Percentiles rank a stretch among this genome's conserved stretches.
These are phyloP conservation scores for Drosophila nr. fundita DNA, from an alignment of 2,888 invertebrate genomes.

Conservation along the genomic window DNA sequence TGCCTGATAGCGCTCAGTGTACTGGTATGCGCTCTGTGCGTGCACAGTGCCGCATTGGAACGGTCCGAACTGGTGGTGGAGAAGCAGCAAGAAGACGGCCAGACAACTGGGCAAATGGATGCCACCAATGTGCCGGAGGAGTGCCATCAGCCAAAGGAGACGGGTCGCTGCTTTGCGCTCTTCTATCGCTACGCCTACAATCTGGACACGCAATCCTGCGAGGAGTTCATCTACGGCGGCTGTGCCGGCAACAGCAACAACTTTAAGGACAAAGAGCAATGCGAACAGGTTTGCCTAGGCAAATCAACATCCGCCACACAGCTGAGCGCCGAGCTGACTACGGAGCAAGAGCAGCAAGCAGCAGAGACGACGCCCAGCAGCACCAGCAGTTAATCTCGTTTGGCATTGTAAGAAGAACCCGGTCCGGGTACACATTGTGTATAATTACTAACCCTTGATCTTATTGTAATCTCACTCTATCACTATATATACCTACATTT, in stretches of 20 bases:
- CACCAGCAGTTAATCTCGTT: slow-evolving; percentile 1
- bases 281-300: slow-evolving; percentile 86
- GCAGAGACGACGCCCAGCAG: slow-evolving; percentile 8
- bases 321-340: slow-evolving; percentile 25
- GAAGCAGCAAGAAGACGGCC: slow-evolving; percentile 33
- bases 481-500: background rate
- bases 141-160: slow-evolving; percentile 88
- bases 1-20: slow-evolving; percentile 32
- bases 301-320: slow-evolving; percentile 36
- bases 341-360: slow-evolving; percentile 33
- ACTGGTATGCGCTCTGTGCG: slow-evolving; percentile 30
- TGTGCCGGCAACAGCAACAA: slow-evolving; percentile 93
- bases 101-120: slow-evolving; percentile 11
- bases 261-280: slow-evolving; percentile 88
- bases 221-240: slow-evolving; percentile 91
- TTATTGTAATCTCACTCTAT: background rate
- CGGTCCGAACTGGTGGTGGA: slow-evolving; percentile 60
- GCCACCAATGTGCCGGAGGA: slow-evolving; percentile 58
- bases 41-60: slow-evolving; percentile 37
- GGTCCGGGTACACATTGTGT: slow-evolving; percentile 25
- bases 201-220: slow-evolving; percentile 86
- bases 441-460: slow-evolving; percentile 1
- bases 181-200: slow-evolving; percentile 81
- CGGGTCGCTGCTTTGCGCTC: slow-evolving; percentile 90
- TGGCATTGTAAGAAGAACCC: slow-evolving; percentile 15